Evolutionary conservation across 1,140 invertebrate genomes (phyloP), one percentile per base, ranked within the genome.

Genomic region (Drosophila mauritiana): DNA sequence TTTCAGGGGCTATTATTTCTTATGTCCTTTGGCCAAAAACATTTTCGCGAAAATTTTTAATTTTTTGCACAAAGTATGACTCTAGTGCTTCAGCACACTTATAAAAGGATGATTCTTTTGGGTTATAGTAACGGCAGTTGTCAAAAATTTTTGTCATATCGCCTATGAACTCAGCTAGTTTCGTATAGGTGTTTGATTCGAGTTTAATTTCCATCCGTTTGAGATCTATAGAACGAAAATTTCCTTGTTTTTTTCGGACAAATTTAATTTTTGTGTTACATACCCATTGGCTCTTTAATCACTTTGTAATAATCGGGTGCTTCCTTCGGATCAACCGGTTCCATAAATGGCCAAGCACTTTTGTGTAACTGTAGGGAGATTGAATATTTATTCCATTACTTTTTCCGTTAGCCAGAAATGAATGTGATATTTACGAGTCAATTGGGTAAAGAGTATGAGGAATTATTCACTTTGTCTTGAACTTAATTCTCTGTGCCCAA

Each of bases 131-230:
- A 57, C 98, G 96, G 94, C 98, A 99, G 93, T 99, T 99, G 93
- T 99, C 98, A 93, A 99, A 99, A 88, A 99, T 98, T 92, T 98
- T 98, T 42, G 97, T 98, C 95, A 99, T 98, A 92, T 99, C 98
- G 91, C 97, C 97, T 84, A 99, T 98, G 92, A 99, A 98, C 91
- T 99, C 98, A 92, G 96, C 96, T 56, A 99, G 93, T 89, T 96
- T 97, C 83, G 95, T 95, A 92, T 99, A 99, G 20, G 94, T 94
- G 79, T 95, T 95, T 76, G 96, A 95, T 90, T 96, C 96, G 90
- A 99, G 95, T 93, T 97, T 97, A 49, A 94, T 94, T 93, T 98
- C 97, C 76, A 99, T 96, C 70, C 97, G 98, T 91, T 98, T 96
- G 63, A 99, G 94, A 95, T 99, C 98, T 99, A 93, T 1, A 6